phyloP scores from a whole-genome alignment of 35 echinoderm and acorn worm genomes.

The Amphiura filiformis region DNA sequence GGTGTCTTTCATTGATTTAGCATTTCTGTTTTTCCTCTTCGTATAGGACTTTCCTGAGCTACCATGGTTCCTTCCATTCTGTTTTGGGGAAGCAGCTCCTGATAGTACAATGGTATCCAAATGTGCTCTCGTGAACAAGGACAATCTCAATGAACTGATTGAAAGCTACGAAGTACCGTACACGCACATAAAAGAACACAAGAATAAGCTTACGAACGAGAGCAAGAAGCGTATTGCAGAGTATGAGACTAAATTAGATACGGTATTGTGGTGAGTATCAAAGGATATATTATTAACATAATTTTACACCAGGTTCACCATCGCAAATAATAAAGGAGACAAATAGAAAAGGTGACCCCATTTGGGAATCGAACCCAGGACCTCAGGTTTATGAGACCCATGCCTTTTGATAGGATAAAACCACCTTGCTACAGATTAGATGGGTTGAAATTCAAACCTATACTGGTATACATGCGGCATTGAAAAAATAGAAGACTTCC shows the following conservation, averaged over 20 bases:
- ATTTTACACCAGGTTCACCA: no score
- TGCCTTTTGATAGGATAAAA: no score
- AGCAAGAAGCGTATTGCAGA: conserved; percentile 72
- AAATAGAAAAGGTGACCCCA: no score
- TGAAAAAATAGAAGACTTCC: no score
- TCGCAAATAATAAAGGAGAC: no score
- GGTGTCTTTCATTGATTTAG: no score
- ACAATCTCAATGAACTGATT: conserved; percentile 77
- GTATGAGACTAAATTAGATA: conserved; percentile 64
- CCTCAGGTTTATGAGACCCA: no score
- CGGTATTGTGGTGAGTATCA: conserved; percentile 75
- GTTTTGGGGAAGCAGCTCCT: conserved; percentile 79
- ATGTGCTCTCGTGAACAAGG: conserved; percentile 47
- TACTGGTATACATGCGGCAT: no score
- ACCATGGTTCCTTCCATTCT: conserved; percentile 87
- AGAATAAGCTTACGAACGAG: conserved; percentile 26
- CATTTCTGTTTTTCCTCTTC: no score
- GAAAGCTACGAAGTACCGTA: conserved; percentile 56
- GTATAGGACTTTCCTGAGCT: conserved; percentile 70
- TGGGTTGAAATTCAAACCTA: no score
- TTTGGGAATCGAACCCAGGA: no score
- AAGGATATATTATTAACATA: neutral
- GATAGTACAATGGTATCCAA: conserved; percentile 47
- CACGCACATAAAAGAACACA: conserved; percentile 59
- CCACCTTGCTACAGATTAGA: no score